These are phyloP conservation scores for Noctilio leporinus DNA, from an alignment of 2,113 vertebrate genomes.

Conservation along the genomic window DNA sequence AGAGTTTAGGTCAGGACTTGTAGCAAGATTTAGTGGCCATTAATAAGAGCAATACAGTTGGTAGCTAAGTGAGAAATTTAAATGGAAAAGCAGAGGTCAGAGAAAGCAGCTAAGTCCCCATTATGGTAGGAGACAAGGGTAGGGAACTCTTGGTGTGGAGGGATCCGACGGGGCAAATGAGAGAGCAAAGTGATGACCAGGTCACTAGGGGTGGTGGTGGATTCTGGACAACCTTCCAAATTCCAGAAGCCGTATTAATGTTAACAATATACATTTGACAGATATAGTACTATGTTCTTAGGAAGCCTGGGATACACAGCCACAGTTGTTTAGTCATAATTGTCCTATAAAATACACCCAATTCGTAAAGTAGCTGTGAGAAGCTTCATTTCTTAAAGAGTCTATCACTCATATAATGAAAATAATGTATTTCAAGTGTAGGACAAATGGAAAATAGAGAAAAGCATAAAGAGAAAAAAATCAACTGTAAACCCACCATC, in stretches of 20 bases:
- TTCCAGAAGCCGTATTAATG: not conserved
- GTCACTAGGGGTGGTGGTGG: not conserved
- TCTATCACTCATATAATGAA: not conserved
- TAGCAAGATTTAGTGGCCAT: not conserved
- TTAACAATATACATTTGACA: not conserved
- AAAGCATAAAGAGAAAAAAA: not conserved
- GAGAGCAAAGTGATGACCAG: not conserved
- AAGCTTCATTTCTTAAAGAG: not conserved
- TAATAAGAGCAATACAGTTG: not conserved
- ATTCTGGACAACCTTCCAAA: not conserved
- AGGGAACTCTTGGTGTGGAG: not conserved
- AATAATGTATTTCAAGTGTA: not conserved
- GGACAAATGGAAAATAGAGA: not conserved
- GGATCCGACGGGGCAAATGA: not conserved
- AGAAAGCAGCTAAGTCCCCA: not conserved
- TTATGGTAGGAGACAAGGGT: not conserved
- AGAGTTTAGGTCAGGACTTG: not conserved
- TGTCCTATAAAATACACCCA: not conserved
- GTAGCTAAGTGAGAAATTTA: not conserved
- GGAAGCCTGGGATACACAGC: not conserved
- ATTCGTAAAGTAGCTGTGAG: not conserved
- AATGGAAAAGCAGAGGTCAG: not conserved
- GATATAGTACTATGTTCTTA: not conserved
- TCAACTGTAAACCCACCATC: not conserved
- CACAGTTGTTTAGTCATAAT: not conserved